Base-by-base conservation (phyloP, 1,140 invertebrate species). In the Euwallacea fornicatus region DNA sequence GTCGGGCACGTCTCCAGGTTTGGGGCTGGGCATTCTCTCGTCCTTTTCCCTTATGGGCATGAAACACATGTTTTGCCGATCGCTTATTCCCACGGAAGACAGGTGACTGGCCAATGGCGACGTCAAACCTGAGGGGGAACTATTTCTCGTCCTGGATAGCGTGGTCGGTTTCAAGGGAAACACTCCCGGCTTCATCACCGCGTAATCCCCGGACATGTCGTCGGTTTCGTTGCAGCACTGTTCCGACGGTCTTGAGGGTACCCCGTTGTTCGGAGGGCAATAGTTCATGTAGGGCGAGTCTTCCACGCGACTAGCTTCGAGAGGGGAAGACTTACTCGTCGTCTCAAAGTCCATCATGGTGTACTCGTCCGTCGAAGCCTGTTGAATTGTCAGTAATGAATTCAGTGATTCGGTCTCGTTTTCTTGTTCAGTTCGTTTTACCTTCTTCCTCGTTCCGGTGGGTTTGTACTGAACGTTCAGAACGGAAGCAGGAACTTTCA, bases 261-360 rank as follows among this genome's bases (percentile, higher is more conserved):
- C 50, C 50, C 8, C 21, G 10, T 44, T 46, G 9, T 33, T 33
- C 7, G 69, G 50, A n/a, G 78, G 78, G n/a, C 74, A 73, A 65
- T 77, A 81, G 65, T 81, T 82, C 13, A 82, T 76, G 71, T 81
- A 81, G 61, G 79, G 76, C n/a, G 74, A 75, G 2, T 66, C 60
- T 55, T 73, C 61, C 16, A 60, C 55, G 2, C 33, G 58, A 11
- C 33, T 46, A 43, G 16, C 59, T 15, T 69, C 46, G 9, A 46
- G 11, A 7, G 50, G 56, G 16, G 7, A 8, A 10, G n/a, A 56
- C 16, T 61, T 72, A 2, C 16, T 41, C 7, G 16, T 7, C 8
- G 62, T 72, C 41, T 75, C 76, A 58, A 78, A 79, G 73, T 78
- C 78, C 76, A 80, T 80, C n/a, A 72, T 62, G 0, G 78, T 74